phyloP scores from a whole-genome alignment of 2,888 invertebrate genomes.

The Arrhopalites spinosus region DNA sequence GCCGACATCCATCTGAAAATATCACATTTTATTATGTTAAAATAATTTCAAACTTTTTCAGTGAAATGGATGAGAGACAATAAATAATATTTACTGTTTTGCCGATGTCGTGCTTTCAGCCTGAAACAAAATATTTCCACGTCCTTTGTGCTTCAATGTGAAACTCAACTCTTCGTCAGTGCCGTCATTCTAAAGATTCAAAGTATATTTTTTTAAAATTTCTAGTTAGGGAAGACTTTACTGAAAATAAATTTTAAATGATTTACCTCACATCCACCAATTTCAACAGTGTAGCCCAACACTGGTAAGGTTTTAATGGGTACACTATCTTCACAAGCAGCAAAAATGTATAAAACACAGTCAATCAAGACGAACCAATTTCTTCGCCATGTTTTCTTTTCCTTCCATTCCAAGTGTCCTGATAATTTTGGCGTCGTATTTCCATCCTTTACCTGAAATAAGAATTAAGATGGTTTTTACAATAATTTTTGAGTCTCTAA shows the following conservation, averaged over 20 bases:
- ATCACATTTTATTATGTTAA: neutral
- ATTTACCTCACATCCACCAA: conserved; percentile 15
- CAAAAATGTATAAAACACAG: conserved; percentile 63
- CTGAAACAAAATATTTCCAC: conserved; percentile 61
- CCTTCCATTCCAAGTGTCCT: conserved; percentile 62
- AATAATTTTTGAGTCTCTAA: too few species aligned
- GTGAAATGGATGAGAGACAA: neutral
- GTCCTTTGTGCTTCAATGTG: conserved; percentile 62
- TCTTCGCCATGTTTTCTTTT: conserved; percentile 62
- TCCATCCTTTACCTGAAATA: conserved; percentile 59
- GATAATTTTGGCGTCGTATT: conserved; percentile 63
- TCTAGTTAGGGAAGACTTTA: neutral
- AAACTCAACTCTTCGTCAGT: conserved; percentile 61
- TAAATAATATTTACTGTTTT: conserved; percentile 58
- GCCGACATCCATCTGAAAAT: conserved; percentile 5
- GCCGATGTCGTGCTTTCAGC: conserved; percentile 59
- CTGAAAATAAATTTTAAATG: neutral
- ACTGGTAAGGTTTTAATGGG: conserved; percentile 64
- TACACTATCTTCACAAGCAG: conserved; percentile 65
- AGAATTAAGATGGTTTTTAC: too few species aligned
- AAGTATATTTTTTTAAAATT: neutral
- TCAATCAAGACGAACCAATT: conserved; percentile 67
- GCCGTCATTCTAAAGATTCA: neutral
- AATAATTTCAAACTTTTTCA: neutral
- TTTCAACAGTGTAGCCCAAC: conserved; percentile 62